Evolutionary conservation across 2,888 invertebrate species (phyloP).

Genomic region (Oscheius sp.): DNA sequence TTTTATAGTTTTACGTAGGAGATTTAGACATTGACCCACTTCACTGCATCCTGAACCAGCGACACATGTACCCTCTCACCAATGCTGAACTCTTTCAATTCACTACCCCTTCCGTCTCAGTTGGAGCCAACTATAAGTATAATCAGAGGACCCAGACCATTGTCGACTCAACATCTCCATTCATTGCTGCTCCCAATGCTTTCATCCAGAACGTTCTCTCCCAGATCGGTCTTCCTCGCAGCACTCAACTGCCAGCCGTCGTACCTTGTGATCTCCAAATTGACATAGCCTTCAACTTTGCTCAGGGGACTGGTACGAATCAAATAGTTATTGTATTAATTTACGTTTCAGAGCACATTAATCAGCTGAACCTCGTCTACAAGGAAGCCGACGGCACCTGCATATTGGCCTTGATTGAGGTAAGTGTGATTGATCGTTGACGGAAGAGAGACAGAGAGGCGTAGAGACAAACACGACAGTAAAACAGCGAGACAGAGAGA

Average conservation of each 20-base stretch:
- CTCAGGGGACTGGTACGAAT: conserved; percentile 17
- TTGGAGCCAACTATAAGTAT: conserved; percentile 19
- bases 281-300: conserved; percentile 23
- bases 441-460: too few relatives aligned
- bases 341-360: conserved; percentile 29
- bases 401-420: conserved; percentile 24
- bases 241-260: conserved; percentile 25
- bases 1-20: neutral
- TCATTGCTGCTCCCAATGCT: conserved; percentile 34
- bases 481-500: too few relatives aligned
- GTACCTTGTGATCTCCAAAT: conserved; percentile 38
- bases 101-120: conserved; percentile 16
- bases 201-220: conserved; percentile 14
- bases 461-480: too few relatives aligned
- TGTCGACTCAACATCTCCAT: conserved; percentile 30
- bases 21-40: conserved; percentile 27
- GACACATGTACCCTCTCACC: conserved; percentile 7
- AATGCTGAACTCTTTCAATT: conserved; percentile 22
- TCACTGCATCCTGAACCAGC: conserved; percentile 14
- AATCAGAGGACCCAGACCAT: conserved; percentile 29
- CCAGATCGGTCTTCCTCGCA: conserved; percentile 1
- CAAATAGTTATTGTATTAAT: neutral
- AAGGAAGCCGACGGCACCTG: conserved; percentile 33
- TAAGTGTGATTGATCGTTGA: conserved; percentile 6
- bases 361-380: conserved; percentile 33